Evolutionary conservation across 2,113 vertebrate genomes (phyloP), one percentile per base, ranked within the genome.

Genomic region (Australoheros scitulus): DNA sequence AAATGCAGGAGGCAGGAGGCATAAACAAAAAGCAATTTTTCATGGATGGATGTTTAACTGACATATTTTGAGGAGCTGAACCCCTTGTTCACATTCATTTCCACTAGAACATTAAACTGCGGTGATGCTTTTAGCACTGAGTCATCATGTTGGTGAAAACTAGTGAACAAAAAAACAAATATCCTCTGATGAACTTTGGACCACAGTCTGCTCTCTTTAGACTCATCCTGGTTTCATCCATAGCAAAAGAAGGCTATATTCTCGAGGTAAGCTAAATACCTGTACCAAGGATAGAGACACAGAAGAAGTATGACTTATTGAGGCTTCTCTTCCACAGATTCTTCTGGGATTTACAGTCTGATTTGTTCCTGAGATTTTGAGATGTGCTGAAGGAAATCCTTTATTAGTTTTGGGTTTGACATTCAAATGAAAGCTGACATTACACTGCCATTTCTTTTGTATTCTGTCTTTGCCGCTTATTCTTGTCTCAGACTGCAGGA

Each of bases 321-420:
- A 6, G 22, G 56, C 79, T 14, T 57, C 81, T 78, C 79, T 74
- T 18, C 52, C n/a, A 3, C 32, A 18, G 68, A 38, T 14, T 70
- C 82, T 75, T 57, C 52, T 24, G 85, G 63, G 87, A 75, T 38
- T 89, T 86, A 88, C 52, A 74, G 38, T 79, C 24, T 56, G 75
- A 87, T 80, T 79, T 79, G 78, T 88, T 72, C 2, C 50, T 64
- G 87, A 84, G 68, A 72, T 82, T 72, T 82, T 5, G 38, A 74
- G 74, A 79, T 77, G 74, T 79, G 64, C 80, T 63, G 20, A 61
- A 80, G 82, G 83, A 91, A 72, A 85, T 77, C 74, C 75, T 89
- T 89, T 87, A 87, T 91, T 90, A 85, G 80, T 84, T 85, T 81
- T 74, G 32, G 57, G 43, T 78, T 86, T 88, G 57, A 79, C 64